Base-by-base conservation (phyloP, 2,113 vertebrate species). In the Calypte anna region DNA sequence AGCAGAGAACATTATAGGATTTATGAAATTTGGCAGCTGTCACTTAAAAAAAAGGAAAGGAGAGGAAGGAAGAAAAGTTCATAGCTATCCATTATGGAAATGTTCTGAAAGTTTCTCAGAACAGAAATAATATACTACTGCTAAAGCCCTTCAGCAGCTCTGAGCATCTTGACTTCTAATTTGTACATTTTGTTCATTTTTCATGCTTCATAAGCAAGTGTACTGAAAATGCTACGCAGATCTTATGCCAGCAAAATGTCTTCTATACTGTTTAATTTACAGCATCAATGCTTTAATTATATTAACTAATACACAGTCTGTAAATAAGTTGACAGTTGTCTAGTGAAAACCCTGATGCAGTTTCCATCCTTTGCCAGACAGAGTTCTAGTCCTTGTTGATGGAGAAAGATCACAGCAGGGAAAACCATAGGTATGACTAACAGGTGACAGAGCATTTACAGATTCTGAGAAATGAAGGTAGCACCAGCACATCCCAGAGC, bases 1-100 rank as follows among this genome's bases (percentile, higher is more conserved):
- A 88, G 91, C 54, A 40, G 43, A 95, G 94, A 97, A 94, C 77
- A 96, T 96, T 96, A 96, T 76, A 96, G 94, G 92, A 95, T 92
- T 96, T 94, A 93, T 86, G 93, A 96, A 97, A 97, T 96, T 97
- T 98, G 97, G 96, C 97, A 98, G 94, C 82, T 96, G 94, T 94
- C 91, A 94, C 88, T 97, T 95, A 95, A 95, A 96, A 96, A 93
- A 73, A 18, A 17, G 25, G 33, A 40, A 90, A 90, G 82, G 24
- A 84, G 92, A 81, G 62, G 54, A 86, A 93, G 70, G 82, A 95
- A 93, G 72, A 95, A 98, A 96, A 96, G 88, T 97, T 97, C 89
- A 96, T 96, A 91, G 57, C 82, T 96, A 89, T 95, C 96, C 81
- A 73, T 95, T 96, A 94, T 82, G 86, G 77, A 97, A 97, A 97